Evolutionary conservation across 1,140 invertebrate genomes (phyloP).

Genomic region (Choristoneura fumiferana): DNA sequence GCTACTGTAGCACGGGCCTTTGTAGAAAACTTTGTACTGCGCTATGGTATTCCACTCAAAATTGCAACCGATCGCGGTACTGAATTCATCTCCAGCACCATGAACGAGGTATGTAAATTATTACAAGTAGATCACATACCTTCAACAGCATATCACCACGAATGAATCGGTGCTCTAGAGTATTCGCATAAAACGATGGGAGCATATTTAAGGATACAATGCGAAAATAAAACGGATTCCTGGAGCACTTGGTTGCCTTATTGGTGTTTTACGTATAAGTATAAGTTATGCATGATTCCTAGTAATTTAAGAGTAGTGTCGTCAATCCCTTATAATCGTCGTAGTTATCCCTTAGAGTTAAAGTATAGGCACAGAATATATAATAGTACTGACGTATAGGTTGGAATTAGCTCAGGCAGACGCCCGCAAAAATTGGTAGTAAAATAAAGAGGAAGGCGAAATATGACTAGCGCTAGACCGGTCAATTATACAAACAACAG

Average conservation of each 20-base stretch:
- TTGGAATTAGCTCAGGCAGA: conserved; percentile 20
- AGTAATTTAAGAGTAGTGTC: conserved; percentile 8
- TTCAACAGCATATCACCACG: conserved; percentile 14
- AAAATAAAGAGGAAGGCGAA: conserved; percentile 21
- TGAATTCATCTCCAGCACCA: conserved; percentile 3
- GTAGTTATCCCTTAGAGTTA: conserved; percentile 20
- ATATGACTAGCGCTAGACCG: conserved; percentile 7
- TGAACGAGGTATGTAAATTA: conserved; percentile 7
- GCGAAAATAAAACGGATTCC: background rate
- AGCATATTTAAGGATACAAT: conserved; percentile 12
- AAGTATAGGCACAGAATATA: no score
- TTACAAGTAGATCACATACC: conserved; percentile 10
- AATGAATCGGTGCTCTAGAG: conserved; percentile 7
- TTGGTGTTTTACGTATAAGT: conserved; percentile 10
- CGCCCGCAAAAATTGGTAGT: conserved; percentile 22
- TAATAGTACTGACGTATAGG: no score
- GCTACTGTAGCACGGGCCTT: background rate
- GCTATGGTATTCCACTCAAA: conserved; percentile 6
- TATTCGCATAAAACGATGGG: conserved; percentile 6
- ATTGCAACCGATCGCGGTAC: conserved; percentile 11
- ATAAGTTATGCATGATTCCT: conserved; percentile 24
- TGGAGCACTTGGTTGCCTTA: conserved; percentile 12
- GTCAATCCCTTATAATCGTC: conserved; percentile 11
- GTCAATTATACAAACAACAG: conserved; percentile 6
- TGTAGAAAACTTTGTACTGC: conserved; percentile 3